Conservation (phyloP, 1,140 invertebrate species). For the Battus philenor region DNA sequence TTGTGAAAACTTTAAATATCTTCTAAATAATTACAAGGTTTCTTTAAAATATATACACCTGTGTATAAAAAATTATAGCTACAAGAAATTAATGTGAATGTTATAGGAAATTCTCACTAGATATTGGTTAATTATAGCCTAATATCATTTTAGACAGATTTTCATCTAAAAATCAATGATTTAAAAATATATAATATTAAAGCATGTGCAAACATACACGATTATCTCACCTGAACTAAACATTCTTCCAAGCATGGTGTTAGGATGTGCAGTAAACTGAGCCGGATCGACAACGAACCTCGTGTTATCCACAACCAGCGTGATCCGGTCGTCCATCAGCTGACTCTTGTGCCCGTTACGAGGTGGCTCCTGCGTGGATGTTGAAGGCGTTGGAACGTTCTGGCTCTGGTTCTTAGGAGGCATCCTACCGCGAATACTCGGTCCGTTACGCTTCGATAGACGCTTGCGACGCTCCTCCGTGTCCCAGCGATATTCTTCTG, state of each 20-base stretch:
- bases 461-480: conserved; percentile 57
- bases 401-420: conserved; percentile 43
- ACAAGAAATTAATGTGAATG: too few species aligned
- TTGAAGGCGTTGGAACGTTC: conserved; percentile 47
- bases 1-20: too few species aligned
- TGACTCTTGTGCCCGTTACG: conserved; percentile 50
- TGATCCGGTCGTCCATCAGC: conserved; percentile 85
- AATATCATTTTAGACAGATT: too few species aligned
- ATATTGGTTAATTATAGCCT: too few species aligned
- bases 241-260: conserved; percentile 97
- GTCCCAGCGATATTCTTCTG: conserved; percentile 59
- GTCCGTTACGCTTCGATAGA: conserved; percentile 57
- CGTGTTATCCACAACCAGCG: conserved; percentile 95
- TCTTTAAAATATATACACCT: too few species aligned
- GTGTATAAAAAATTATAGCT: too few species aligned
- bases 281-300: conserved; percentile 94
- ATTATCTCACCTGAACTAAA: conserved; percentile 87
- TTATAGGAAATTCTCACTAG: too few species aligned
- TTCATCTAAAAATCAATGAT: too few species aligned
- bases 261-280: conserved; percentile 92
- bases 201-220: too few species aligned
- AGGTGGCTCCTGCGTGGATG: conserved; percentile 50
- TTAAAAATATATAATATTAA: too few species aligned
- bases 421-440: conserved; percentile 41
- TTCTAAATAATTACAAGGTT: too few species aligned